Percentiles rank a stretch among this genome's conserved stretches.
Evolutionary conservation across 2,888 invertebrate species (phyloP).

Genomic region (Creontiades dilutus): DNA sequence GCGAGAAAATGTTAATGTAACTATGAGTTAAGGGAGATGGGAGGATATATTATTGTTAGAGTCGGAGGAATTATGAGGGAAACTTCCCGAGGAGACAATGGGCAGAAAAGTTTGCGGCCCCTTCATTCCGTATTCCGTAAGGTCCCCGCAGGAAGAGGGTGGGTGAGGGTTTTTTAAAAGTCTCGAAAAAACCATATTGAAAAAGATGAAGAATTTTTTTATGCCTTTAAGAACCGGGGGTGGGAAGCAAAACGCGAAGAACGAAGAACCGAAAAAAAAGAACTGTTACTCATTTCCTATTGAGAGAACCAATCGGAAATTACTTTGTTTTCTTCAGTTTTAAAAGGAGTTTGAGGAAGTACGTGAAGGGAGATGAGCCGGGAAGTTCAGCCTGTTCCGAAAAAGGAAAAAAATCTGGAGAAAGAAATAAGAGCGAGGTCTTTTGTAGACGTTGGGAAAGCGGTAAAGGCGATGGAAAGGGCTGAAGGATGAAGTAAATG

Average conservation of each 20-base stretch:
- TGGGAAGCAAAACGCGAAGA: background rate
- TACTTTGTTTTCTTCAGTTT: slow-evolving; percentile 63
- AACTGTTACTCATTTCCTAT: slow-evolving; percentile 56
- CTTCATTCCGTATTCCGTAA: slow-evolving; percentile 70
- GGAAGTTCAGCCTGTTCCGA: slow-evolving; percentile 18
- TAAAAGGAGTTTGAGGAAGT: background rate
- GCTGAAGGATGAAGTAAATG: slow-evolving; percentile 61
- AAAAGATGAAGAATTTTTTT: slow-evolving; percentile 63
- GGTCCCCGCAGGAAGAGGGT: slow-evolving; percentile 51
- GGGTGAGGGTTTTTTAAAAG: slow-evolving; percentile 48
- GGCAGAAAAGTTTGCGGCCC: slow-evolving; percentile 58
- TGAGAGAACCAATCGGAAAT: slow-evolving; percentile 62
- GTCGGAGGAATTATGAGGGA: slow-evolving; percentile 63
- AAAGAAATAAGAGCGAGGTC: background rate
- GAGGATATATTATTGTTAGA: slow-evolving; percentile 66
- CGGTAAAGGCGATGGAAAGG: slow-evolving; percentile 43
- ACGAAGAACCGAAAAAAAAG: background rate
- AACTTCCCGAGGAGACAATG: slow-evolving; percentile 64
- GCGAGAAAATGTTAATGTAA: slow-evolving; percentile 66
- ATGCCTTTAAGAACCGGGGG: background rate
- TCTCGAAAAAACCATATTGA: slow-evolving; percentile 63
- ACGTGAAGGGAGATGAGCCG: background rate
- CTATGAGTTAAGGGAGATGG: slow-evolving; percentile 62
- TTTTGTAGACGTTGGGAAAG: slow-evolving; percentile 59
- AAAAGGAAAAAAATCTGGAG: slow-evolving; percentile 15